phyloP scores from a whole-genome alignment of 2,797 vertebrate genomes.

The Hippoglossus hippoglossus region DNA sequence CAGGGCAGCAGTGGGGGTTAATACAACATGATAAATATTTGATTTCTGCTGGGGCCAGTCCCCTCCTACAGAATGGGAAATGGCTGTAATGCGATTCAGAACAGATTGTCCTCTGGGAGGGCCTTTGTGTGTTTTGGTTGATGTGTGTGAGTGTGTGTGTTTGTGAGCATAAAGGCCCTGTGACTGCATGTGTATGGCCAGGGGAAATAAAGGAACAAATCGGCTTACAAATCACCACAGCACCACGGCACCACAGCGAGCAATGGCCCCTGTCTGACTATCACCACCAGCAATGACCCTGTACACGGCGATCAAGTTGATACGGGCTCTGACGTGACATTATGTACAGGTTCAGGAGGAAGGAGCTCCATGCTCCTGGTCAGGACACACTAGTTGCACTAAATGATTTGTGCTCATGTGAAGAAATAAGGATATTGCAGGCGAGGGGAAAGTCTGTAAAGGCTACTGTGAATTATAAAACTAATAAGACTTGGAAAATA shows the following conservation, averaged over 20 bases:
- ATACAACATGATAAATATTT: conserved; percentile 87
- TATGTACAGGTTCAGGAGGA: conserved; percentile 55
- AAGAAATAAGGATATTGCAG: not conserved
- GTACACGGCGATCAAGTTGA: conserved; percentile 69
- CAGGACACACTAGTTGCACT: conserved; percentile 32
- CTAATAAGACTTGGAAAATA: not conserved
- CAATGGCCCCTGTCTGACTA: conserved; percentile 74
- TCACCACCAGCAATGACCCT: conserved; percentile 75
- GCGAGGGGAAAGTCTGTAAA: not conserved
- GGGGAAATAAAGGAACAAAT: conserved; percentile 86
- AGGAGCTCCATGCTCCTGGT: conserved; percentile 17
- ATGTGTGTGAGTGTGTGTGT: conserved; percentile 37
- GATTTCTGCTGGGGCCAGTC: conserved; percentile 82
- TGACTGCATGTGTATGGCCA: conserved; percentile 78
- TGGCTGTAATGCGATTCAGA: conserved; percentile 84
- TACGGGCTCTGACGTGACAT: conserved; percentile 58
- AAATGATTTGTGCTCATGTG: conserved; percentile 30
- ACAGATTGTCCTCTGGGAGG: conserved; percentile 82
- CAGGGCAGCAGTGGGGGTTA: conserved; percentile 79
- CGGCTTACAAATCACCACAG: conserved; percentile 83
- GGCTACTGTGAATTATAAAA: not conserved
- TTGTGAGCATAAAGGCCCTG: conserved; percentile 55
- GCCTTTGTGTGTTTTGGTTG: conserved; percentile 71
- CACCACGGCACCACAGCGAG: conserved; percentile 57
- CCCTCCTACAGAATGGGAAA: conserved; percentile 83